phyloP scores from a whole-genome alignment of 2,888 invertebrate genomes.

The Drosophila subquinaria region DNA sequence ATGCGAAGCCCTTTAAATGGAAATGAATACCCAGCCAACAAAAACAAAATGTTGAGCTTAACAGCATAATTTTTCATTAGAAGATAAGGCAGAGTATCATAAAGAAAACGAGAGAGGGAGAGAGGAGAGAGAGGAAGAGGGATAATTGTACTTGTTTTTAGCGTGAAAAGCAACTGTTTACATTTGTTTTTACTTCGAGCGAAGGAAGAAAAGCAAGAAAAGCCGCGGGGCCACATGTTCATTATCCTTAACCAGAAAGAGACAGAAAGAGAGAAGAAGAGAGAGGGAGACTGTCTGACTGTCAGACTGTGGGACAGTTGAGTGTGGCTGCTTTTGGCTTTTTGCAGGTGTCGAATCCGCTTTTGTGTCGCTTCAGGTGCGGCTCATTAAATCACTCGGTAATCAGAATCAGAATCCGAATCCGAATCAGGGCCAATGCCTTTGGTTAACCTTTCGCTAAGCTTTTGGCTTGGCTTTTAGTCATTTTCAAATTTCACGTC shows the following conservation, averaged over 20 bases:
- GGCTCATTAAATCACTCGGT: constrained; percentile 72
- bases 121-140: not conserved
- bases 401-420: constrained; percentile 66
- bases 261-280: constrained; percentile 2
- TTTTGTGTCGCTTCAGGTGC: constrained; percentile 60
- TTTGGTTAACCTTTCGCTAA: constrained; percentile 44
- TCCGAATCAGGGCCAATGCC: constrained; percentile 40
- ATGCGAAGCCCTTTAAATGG: constrained; percentile 43
- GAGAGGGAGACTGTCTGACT: not conserved
- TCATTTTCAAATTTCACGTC: constrained; percentile 48
- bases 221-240: constrained; percentile 17
- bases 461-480: constrained; percentile 20
- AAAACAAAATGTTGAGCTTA: constrained; percentile 31
- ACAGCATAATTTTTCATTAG: constrained; percentile 71
- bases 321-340: constrained; percentile 1
- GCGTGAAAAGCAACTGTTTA: constrained; percentile 75
- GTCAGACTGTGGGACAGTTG: constrained; percentile 13
- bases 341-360: constrained; percentile 43
- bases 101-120: not conserved
- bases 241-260: constrained; percentile 11
- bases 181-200: constrained; percentile 63
- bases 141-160: constrained; percentile 29
- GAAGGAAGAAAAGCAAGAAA: constrained; percentile 18
- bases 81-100: constrained; percentile 8
- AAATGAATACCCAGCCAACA: constrained; percentile 49